phyloP scores from a whole-genome alignment of 2,888 invertebrate species.

The Apodemia mormo region DNA sequence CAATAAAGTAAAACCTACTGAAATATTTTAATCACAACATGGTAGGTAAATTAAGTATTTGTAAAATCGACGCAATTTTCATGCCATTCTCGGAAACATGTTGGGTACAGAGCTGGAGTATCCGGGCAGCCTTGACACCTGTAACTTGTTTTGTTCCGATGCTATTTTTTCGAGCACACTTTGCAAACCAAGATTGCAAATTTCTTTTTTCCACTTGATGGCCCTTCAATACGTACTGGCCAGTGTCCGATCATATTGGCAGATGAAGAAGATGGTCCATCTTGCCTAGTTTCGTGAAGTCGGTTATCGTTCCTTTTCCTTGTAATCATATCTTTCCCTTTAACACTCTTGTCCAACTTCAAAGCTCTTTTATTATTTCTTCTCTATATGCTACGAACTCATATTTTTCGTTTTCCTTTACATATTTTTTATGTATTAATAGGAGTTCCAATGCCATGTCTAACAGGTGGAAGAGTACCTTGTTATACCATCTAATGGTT shows the following conservation, averaged over 20 bases:
- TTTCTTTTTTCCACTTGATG: not conserved
- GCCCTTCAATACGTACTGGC: slow-evolving; percentile 1
- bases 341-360: not conserved
- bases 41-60: too few relatives aligned
- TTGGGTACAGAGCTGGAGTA: too few relatives aligned
- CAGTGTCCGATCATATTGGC: not conserved
- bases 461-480: not conserved
- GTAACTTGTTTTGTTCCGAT: not conserved
- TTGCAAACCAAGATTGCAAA: not conserved
- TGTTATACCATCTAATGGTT: not conserved
- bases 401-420: not conserved
- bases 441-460: not conserved
- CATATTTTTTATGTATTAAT: not conserved
- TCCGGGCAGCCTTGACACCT: not conserved
- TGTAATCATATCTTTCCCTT: not conserved
- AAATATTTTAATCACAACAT: too few relatives aligned
- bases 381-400: not conserved
- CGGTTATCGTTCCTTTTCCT: not conserved
- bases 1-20: too few relatives aligned
- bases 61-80: too few relatives aligned
- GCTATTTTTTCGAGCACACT: not conserved
- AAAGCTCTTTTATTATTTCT: not conserved
- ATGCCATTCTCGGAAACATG: too few relatives aligned
- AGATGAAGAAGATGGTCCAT: slow-evolving; percentile 1
- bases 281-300: not conserved